A percentile compares a stretch with the other conserved stretches of the same genome.
Evolutionary conservation across 2,797 vertebrate species (phyloP).

Genomic region (Pitangus sulphuratus): DNA sequence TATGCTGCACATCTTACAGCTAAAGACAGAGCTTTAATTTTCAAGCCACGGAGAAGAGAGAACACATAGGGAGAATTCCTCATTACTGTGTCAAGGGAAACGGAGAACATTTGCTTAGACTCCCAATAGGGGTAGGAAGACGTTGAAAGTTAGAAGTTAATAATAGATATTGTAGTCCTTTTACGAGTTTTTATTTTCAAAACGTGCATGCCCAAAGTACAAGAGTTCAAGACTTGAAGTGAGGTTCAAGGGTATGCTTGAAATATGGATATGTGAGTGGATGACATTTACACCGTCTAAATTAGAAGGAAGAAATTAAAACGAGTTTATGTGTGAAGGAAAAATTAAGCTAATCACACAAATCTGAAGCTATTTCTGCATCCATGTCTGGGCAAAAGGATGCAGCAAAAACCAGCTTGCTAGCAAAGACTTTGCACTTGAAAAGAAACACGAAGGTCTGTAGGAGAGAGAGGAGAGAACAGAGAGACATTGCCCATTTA

Average conservation of each 20-base stretch:
- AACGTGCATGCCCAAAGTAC: not conserved
- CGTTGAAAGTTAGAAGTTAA: not conserved
- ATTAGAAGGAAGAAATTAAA: slow-evolving; percentile 20
- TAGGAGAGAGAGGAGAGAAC: not conserved
- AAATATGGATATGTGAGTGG: not conserved
- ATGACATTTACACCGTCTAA: not conserved
- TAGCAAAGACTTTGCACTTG: not conserved
- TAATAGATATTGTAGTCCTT: not conserved
- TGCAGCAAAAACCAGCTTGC: not conserved
- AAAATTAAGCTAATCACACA: not conserved
- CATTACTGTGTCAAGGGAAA: slow-evolving; percentile 21
- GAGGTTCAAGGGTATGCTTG: not conserved
- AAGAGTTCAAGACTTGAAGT: not conserved
- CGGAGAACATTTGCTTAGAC: not conserved
- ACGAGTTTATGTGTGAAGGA: not conserved
- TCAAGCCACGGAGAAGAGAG: not conserved
- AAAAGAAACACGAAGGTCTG: not conserved
- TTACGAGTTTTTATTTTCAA: slow-evolving; percentile 34
- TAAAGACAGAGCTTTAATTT: slow-evolving; percentile 51
- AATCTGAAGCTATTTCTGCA: not conserved
- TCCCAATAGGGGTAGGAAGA: not conserved
- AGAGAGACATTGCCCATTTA: not conserved
- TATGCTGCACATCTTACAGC: not conserved
- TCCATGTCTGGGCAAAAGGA: not conserved
- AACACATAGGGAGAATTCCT: slow-evolving; percentile 16